phyloP scores from a whole-genome alignment of 2,888 invertebrate species.

The Cetonia aurata region DNA sequence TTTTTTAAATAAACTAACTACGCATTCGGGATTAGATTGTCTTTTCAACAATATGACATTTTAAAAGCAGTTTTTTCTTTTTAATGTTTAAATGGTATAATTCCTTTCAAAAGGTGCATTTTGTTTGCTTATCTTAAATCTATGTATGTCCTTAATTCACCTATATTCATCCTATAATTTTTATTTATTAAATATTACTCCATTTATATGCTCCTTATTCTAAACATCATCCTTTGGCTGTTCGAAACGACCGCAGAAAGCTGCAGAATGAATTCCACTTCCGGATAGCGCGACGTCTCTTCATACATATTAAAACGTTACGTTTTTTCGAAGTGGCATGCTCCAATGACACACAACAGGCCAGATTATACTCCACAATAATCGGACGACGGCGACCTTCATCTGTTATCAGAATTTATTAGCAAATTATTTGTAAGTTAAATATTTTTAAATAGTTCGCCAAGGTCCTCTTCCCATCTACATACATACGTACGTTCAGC shows the following conservation, averaged over 20 bases:
- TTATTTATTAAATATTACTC: too few species aligned
- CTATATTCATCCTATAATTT: too few species aligned
- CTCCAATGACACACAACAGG: conserved; percentile 13
- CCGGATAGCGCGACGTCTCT: conserved; percentile 3
- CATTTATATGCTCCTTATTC: too few species aligned
- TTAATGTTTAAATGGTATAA: too few species aligned
- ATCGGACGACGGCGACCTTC: conserved; percentile 36
- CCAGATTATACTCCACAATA: conserved; percentile 31
- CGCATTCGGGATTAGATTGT: too few species aligned
- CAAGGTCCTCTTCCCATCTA: conserved; percentile 27
- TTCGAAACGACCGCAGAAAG: not conserved
- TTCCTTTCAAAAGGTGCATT: too few species aligned
- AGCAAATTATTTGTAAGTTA: conserved; percentile 43
- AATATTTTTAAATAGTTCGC: conserved; percentile 41
- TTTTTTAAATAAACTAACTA: too few species aligned
- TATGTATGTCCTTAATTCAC: too few species aligned
- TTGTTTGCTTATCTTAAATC: too few species aligned
- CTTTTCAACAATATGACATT: too few species aligned
- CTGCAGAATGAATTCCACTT: conserved; percentile 2
- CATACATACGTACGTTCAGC: conserved; percentile 1
- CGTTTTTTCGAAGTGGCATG: not conserved
- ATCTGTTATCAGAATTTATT: conserved; percentile 44
- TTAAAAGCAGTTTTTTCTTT: too few species aligned
- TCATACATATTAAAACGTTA: conserved; percentile 24
- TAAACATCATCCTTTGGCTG: too few species aligned